A percentile compares a stretch with the other conserved stretches of the same genome.
Conservation (phyloP, 2,113 vertebrate species). For the Stigmatopora nigra region DNA sequence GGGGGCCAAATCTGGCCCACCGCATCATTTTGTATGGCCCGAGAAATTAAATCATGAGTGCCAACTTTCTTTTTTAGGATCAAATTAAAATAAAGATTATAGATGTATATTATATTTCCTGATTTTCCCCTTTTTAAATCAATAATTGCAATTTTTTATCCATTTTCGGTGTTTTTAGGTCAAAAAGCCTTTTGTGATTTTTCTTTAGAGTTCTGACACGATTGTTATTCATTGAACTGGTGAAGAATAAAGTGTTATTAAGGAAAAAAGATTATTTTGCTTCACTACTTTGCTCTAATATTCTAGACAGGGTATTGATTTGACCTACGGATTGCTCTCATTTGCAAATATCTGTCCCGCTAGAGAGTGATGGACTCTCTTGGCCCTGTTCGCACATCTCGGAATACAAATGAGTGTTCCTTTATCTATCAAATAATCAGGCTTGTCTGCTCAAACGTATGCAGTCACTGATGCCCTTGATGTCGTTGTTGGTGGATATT, state of each 20-base stretch:
- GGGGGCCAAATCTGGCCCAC: too few species aligned
- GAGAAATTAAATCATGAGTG: too few species aligned
- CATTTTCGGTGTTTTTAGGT: too few species aligned
- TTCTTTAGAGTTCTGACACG: background rate
- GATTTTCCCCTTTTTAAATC: too few species aligned
- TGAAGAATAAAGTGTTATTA: conserved; percentile 26
- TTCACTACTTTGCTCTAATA: conserved; percentile 49
- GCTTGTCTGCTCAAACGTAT: conserved; percentile 28
- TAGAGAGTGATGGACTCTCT: conserved; percentile 33
- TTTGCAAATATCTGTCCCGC: conserved; percentile 43
- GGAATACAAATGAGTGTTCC: conserved; percentile 57
- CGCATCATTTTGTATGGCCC: too few species aligned
- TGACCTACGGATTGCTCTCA: conserved; percentile 52
- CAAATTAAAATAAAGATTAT: too few species aligned
- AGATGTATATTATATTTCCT: too few species aligned
- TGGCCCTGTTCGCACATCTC: conserved; percentile 20
- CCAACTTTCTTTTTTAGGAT: too few species aligned
- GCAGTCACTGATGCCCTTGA: conserved; percentile 48
- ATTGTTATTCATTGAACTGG: conserved; percentile 8
- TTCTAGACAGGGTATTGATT: conserved; percentile 45
- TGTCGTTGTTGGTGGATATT: conserved; percentile 34
- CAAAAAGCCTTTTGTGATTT: too few species aligned
- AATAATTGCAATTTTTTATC: too few species aligned
- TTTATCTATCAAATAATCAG: conserved; percentile 54
- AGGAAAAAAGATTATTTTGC: conserved; percentile 30